Conservation (phyloP, 30 jellyfish, hydroid and myxozoan genomes). For the Aurelia aurita region DNA sequence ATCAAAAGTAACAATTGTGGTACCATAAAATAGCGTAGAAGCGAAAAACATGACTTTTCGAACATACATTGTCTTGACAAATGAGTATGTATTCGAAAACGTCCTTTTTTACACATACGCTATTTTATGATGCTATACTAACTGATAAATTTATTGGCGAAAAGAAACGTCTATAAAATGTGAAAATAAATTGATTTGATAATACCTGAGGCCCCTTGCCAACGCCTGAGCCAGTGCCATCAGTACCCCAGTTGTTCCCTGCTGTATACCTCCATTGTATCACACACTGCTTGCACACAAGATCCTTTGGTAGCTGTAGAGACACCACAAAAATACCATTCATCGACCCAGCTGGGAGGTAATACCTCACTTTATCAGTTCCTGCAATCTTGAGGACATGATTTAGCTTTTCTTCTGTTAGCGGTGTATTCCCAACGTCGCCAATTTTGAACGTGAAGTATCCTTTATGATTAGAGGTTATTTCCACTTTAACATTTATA, state of each 20-base stretch:
- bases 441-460: conserved; percentile 38
- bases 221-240: conserved; percentile 31
- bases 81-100: too few species aligned
- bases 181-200: background rate
- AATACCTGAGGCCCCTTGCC: conserved; percentile 57
- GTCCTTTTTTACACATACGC: too few species aligned
- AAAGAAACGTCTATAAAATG: too few species aligned
- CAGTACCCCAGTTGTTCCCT: conserved; percentile 75
- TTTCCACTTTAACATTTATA: conserved; percentile 37
- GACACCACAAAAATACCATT: conserved; percentile 32
- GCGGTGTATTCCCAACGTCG: conserved; percentile 28
- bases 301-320: conserved; percentile 27
- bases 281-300: conserved; percentile 55
- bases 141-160: too few species aligned
- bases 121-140: too few species aligned
- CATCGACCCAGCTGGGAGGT: conserved; percentile 24
- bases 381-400: conserved; percentile 30
- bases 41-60: too few species aligned
- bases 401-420: conserved; percentile 47
- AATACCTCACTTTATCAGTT: background rate
- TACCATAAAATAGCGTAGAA: too few species aligned
- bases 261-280: conserved; percentile 59
- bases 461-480: conserved; percentile 70
- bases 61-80: too few species aligned
- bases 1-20: too few species aligned